phyloP scores from a whole-genome alignment of 2,888 invertebrate genomes.

The Sycophila texana region DNA sequence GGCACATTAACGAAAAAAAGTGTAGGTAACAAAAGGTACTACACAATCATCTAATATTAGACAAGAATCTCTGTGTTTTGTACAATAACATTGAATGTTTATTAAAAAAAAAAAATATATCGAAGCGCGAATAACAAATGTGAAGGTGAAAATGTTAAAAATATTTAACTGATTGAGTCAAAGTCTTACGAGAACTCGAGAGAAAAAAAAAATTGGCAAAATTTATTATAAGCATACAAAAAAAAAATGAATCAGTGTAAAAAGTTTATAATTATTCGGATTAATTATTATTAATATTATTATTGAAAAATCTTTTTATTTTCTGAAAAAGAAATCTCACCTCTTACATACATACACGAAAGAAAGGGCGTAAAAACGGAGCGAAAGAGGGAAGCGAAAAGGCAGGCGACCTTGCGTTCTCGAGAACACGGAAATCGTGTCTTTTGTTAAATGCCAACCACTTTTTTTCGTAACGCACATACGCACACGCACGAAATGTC shows the following conservation, averaged over 20 bases:
- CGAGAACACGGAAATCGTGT: neutral
- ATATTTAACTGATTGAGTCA: conserved; percentile 40
- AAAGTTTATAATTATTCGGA: conserved; percentile 49
- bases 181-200: conserved; percentile 46
- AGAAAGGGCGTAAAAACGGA: neutral
- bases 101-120: conserved; percentile 18
- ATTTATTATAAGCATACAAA: conserved; percentile 37
- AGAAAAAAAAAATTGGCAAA: conserved; percentile 47
- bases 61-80: conserved; percentile 70
- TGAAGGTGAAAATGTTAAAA: conserved; percentile 49
- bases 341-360: neutral
- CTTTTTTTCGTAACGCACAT: neutral
- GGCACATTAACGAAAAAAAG: conserved; percentile 26
- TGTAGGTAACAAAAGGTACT: conserved; percentile 55
- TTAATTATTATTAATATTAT: conserved; percentile 11
- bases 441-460: neutral
- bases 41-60: conserved; percentile 71
- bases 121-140: conserved; percentile 39
- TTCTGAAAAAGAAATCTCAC: conserved; percentile 19
- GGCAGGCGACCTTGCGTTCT: conserved; percentile 1
- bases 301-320: conserved; percentile 43
- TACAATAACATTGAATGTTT: conserved; percentile 52
- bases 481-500: too few species aligned
- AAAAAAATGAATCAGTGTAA: conserved; percentile 24
- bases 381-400: conserved; percentile 23